phyloP scores from a whole-genome alignment of 2,888 invertebrate genomes.

The Machimus rusticus region DNA sequence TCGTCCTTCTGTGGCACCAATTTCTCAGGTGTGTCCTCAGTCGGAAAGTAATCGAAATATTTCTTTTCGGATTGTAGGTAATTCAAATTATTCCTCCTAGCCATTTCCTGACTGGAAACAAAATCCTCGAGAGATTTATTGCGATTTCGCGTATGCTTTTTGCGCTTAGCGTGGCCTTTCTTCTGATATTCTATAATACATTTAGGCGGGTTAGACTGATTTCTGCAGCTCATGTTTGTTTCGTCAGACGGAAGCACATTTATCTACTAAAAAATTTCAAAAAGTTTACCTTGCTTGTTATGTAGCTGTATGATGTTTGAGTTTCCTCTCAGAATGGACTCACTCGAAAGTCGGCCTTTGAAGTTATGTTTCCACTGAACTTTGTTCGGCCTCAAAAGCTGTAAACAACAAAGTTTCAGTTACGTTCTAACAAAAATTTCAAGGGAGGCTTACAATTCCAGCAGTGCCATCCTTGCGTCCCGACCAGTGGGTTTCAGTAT shows the following conservation, averaged over 20 bases:
- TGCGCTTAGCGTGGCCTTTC: conserved; percentile 1
- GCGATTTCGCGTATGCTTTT: not conserved
- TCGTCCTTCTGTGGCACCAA: conserved; percentile 44
- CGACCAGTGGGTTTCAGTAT: not conserved
- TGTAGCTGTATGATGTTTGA: not conserved
- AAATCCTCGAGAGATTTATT: not conserved
- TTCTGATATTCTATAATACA: not conserved
- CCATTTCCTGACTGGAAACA: not conserved
- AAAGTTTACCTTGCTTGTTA: conserved; percentile 17
- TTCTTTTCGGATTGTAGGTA: conserved; percentile 48
- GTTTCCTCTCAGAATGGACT: not conserved
- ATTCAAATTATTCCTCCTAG: conserved; percentile 5
- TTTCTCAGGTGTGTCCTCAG: conserved; percentile 45
- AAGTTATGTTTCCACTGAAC: not conserved
- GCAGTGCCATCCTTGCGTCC: not conserved
- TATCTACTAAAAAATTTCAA: not conserved
- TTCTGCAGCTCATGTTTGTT: not conserved
- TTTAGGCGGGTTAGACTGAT: not conserved
- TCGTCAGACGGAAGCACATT: not conserved
- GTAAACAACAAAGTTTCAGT: not conserved
- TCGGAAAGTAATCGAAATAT: conserved; percentile 51
- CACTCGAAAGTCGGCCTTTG: not conserved
- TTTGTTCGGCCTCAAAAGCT: not conserved
- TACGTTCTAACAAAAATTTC: not conserved
- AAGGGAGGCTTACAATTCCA: not conserved